Evolutionary conservation across 1,140 invertebrate genomes (phyloP).

Genomic region (Drosophila ohnishii): DNA sequence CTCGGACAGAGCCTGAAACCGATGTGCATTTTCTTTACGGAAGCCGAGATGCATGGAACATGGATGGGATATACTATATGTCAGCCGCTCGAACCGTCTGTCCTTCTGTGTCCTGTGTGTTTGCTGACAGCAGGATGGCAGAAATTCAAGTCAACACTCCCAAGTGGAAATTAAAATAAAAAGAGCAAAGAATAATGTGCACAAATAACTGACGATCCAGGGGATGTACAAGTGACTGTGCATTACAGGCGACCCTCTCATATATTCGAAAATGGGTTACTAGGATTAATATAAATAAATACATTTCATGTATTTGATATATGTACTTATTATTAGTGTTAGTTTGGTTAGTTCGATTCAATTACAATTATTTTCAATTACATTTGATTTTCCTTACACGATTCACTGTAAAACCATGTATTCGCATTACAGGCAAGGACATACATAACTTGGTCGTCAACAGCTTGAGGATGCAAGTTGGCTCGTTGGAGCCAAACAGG

Average conservation of each 20-base stretch:
- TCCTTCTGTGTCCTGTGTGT: constrained; percentile 4
- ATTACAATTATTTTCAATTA: background rate
- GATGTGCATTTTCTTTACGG: constrained; percentile 47
- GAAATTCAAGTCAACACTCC: constrained; percentile 52
- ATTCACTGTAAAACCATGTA: constrained; percentile 32
- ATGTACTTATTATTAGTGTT: background rate
- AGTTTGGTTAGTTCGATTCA: too few species aligned
- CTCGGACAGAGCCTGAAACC: constrained; percentile 27
- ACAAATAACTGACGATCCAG: constrained; percentile 7
- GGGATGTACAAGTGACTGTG: background rate
- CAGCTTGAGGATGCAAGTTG: constrained; percentile 57
- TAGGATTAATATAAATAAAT: too few species aligned
- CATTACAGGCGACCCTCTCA: background rate
- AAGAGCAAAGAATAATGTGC: constrained; percentile 13
- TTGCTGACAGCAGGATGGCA: constrained; percentile 24
- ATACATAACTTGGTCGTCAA: constrained; percentile 69
- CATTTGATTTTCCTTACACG: background rate
- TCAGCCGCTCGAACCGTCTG: constrained; percentile 15
- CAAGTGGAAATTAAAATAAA: constrained; percentile 61
- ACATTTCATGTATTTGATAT: background rate
- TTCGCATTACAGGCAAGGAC: constrained; percentile 55
- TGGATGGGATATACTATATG: constrained; percentile 23
- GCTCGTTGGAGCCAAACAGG: constrained; percentile 28
- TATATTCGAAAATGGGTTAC: background rate
- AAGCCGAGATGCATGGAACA: constrained; percentile 38